phyloP scores from a whole-genome alignment of 1,140 invertebrate species.

The Euura lappo region DNA sequence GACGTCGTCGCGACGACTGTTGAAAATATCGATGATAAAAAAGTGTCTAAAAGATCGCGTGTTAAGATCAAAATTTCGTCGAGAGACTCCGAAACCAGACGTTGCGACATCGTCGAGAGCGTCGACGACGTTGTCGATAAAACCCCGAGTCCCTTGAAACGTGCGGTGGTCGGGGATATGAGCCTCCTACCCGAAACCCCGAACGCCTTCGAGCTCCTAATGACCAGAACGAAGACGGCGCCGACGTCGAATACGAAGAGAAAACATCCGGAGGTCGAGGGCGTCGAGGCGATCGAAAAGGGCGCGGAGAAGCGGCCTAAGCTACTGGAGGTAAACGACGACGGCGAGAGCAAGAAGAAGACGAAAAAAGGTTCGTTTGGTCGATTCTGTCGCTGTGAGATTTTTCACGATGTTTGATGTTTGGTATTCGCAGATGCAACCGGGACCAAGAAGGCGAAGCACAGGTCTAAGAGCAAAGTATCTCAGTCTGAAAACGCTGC shows the following conservation, averaged over 20 bases:
- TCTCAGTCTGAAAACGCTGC: conserved; percentile 29
- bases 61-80: conserved; percentile 47
- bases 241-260: conserved; percentile 32
- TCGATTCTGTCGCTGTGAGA: too few relatives aligned
- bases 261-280: conserved; percentile 42
- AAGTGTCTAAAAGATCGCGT: conserved; percentile 38
- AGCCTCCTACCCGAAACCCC: conserved; percentile 22
- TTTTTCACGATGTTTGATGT: too few relatives aligned
- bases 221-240: conserved; percentile 33
- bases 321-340: conserved; percentile 27
- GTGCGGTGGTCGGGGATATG: not conserved
- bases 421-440: not conserved
- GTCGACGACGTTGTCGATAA: conserved; percentile 44
- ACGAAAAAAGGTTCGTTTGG: not conserved
- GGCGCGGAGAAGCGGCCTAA: conserved; percentile 39
- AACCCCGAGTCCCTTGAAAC: conserved; percentile 40
- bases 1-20: too few relatives aligned
- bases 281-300: conserved; percentile 41
- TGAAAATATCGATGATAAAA: conserved; percentile 6
- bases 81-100: conserved; percentile 17
- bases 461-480: conserved; percentile 27
- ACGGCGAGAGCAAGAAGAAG: conserved; percentile 38
- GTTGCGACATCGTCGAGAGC: conserved; percentile 42
- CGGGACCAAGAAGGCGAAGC: not conserved
- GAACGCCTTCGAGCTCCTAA: conserved; percentile 44